Evolutionary conservation across 2,797 vertebrate genomes (phyloP), one percentile per base, ranked within the genome.

Genomic region (Psittacula echo): DNA sequence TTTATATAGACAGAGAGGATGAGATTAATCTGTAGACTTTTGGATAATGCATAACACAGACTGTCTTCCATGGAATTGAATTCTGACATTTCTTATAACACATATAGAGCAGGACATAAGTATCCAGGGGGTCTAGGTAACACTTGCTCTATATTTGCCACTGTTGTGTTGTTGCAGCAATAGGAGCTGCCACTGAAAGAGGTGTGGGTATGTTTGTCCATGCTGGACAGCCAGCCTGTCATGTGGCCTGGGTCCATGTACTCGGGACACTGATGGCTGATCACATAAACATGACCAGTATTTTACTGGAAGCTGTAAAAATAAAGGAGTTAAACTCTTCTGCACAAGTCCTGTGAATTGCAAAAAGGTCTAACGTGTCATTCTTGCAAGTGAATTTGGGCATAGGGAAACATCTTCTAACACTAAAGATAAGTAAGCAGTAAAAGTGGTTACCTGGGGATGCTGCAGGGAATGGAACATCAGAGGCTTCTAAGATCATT

Each of bases 91-190:
- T 73, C 71, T 13, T 4, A 0, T 47, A 42, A 41, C 24, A 37
- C 48, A 5, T 41, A 42, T 1, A 45, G 37, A 71, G n/a, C 12
- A 67, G 79, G 60, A 44, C 10, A 6, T 9, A 2, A 0, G 1
- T 22, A 37, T 56, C n/a, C 30, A 24, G 47, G 13, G 37, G 9
- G 26, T 41, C 37, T 44, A 21, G 34, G 20, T 56, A 77, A 37
- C 22, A 7, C 11, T 64, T 47, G 51, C 14, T 68, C 41, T 45
- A 32, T 56, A 6, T 72, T 75, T 88, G 20, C 10, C 76, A 42
- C n/a, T 64, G 24, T 47, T 56, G 41, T 34, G 4, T 32, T 58
- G 42, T 68, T 34, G 74, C 51, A 89, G 60, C 68, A 87, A 27
- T 71, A 78, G 87, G 34, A 89, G 16, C 41, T 89, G 82, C 34